A percentile compares a stretch with the other conserved stretches of the same genome.
Evolutionary conservation across 2,797 vertebrate genomes (phyloP).

Genomic region (Trematomus bernacchii): DNA sequence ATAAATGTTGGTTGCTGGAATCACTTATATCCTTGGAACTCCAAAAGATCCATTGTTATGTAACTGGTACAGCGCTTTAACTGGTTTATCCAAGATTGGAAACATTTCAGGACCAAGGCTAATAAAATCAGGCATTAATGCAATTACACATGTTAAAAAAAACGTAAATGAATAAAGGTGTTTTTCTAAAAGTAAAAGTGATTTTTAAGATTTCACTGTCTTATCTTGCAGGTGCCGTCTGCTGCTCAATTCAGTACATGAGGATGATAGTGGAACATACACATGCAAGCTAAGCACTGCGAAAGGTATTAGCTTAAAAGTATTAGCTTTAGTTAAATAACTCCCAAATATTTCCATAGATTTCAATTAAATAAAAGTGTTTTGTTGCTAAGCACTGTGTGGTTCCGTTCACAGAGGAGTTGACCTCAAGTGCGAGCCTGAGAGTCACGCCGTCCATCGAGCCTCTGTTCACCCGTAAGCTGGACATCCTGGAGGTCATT

Average conservation of each 20-base stretch:
- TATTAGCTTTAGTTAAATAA: neutral
- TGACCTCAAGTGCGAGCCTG: constrained; percentile 92
- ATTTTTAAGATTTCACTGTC: neutral
- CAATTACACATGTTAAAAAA: too few species aligned
- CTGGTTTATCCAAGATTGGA: too few species aligned
- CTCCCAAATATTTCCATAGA: neutral
- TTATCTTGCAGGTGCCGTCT: constrained; percentile 85
- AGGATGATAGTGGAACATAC: constrained; percentile 94
- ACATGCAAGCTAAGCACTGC: constrained; percentile 96
- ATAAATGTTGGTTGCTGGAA: neutral
- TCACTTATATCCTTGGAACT: neutral
- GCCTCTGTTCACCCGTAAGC: constrained; percentile 92
- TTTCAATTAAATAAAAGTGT: neutral
- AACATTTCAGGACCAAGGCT: too few species aligned
- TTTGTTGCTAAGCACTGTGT: neutral
- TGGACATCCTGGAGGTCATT: constrained; percentile 91
- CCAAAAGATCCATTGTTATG: neutral
- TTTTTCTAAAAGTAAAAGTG: too few species aligned
- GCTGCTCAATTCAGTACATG: constrained; percentile 94
- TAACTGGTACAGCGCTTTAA: too few species aligned
- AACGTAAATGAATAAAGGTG: too few species aligned
- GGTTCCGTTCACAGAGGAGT: constrained; percentile 86
- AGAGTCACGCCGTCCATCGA: constrained; percentile 89
- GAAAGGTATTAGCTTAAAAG: constrained; percentile 94
- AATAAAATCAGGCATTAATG: too few species aligned